Evolutionary conservation across 92 coral and sea anemone genomes (phyloP).

Genomic region (Diadumene lineata): DNA sequence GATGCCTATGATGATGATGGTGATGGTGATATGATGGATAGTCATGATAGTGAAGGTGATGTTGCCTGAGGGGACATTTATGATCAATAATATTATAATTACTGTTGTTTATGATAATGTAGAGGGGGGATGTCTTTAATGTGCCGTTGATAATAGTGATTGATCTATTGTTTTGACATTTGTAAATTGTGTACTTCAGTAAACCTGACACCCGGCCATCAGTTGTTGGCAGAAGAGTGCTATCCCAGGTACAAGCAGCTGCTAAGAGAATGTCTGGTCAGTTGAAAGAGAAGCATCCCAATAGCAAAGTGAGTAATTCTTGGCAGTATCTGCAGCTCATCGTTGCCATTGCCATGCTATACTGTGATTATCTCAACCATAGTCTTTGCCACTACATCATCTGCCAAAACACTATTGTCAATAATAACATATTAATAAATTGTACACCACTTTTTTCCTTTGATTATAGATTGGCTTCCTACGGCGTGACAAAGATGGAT

Average conservation of each 20-base stretch:
- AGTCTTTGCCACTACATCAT: background rate
- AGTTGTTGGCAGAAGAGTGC: slow-evolving; percentile 75
- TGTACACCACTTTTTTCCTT: background rate
- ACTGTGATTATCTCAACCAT: background rate
- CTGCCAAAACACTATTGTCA: background rate
- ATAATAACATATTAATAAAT: background rate
- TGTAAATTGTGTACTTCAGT: slow-evolving; percentile 2
- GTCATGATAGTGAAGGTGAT: no score
- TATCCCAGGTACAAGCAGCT: slow-evolving; percentile 90
- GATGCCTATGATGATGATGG: no score
- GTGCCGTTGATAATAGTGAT: no score
- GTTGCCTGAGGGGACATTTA: no score
- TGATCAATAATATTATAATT: no score
- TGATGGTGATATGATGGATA: no score
- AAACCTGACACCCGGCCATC: slow-evolving; percentile 65
- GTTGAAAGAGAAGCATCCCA: slow-evolving; percentile 72
- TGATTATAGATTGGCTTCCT: slow-evolving; percentile 93
- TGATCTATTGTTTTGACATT: no score
- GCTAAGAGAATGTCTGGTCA: slow-evolving; percentile 79
- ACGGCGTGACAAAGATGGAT: slow-evolving; percentile 85
- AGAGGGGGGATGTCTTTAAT: no score
- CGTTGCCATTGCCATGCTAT: background rate
- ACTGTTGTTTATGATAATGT: no score
- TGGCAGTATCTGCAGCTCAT: background rate
- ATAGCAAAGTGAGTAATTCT: slow-evolving; percentile 74